Evolutionary conservation across 1,140 invertebrate genomes (phyloP), one percentile per base, ranked within the genome.

Genomic region (Alviniconcha marisindica): DNA sequence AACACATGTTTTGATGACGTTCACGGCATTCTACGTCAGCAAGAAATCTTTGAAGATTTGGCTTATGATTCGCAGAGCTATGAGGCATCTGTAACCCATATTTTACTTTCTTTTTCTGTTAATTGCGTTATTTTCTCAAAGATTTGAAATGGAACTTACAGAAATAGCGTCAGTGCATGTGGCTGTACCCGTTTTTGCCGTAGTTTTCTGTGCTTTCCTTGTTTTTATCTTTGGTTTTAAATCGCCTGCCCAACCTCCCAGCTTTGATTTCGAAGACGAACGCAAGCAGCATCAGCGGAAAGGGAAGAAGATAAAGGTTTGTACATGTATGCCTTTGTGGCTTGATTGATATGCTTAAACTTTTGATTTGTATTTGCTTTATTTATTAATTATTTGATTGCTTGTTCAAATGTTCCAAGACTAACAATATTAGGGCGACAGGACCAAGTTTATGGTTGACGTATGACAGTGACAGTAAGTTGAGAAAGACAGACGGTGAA

Each of bases 191-290:
- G 92, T 93, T 38, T 86, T 92, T 42, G 92, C 89, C 33, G 93
- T 93, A 77, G 83, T 93, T 71, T 78, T 93, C 1, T 93, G 92
- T 87, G 92, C 91, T 40, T 87, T 93, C 81, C 84, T 93, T 28
- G 93, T 93, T 69, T 93, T 92, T 90, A 90, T 92, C 40, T 93
- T 93, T 85, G 93, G 93, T 66, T 93, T 93, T 85, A 92, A 92
- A 88, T 91, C 93, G 24, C 91, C 93, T 69, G 91, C 87, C 51
- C 92, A 92, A 81, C 93, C 93, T 79, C 92, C 93, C 60, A 93
- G 90, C 86, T 92, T 93, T 85, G 90, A 92, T 87, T 90, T 91
- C 83, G 87, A 91, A 48, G 90, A 92, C 77, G 91, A 92, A 82
- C 87, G 90, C 56, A 89, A 87, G 83, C 90, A 90, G 78, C 88